phyloP scores from a whole-genome alignment of 2,113 vertebrate genomes.

The Eleginops maclovinus region DNA sequence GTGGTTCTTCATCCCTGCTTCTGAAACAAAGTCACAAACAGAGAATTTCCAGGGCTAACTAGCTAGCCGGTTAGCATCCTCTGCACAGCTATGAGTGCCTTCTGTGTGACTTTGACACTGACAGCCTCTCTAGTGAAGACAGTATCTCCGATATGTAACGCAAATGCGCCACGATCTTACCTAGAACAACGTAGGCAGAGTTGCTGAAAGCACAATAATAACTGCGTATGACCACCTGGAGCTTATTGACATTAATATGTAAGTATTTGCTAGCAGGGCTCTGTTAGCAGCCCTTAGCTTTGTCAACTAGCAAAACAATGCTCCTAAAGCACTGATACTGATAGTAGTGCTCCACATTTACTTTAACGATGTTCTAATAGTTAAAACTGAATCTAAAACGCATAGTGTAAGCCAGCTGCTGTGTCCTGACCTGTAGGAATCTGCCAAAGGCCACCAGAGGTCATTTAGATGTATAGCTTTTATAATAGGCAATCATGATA shows the following conservation, averaged over 20 bases:
- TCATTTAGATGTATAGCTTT: not conserved
- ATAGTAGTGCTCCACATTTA: not conserved
- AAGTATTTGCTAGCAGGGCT: not conserved
- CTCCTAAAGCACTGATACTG: not conserved
- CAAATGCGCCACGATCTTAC: not conserved
- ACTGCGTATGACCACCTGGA: not conserved
- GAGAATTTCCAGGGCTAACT: not conserved
- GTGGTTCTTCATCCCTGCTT: rapidly evolving
- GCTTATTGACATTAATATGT: not conserved
- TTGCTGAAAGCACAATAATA: not conserved
- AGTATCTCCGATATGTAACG: rapidly evolving
- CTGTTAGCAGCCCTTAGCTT: not conserved
- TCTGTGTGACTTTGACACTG: slow-evolving; percentile 74
- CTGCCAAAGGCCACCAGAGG: not conserved
- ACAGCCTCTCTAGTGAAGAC: not conserved
- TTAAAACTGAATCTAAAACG: not conserved
- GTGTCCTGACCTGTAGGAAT: not conserved
- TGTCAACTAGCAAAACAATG: not conserved
- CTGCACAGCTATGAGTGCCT: slow-evolving; percentile 28
- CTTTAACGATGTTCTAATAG: not conserved
- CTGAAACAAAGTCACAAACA: not conserved
- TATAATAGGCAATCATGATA: not conserved
- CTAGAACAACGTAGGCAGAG: rapidly evolving
- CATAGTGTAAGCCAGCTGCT: not conserved
- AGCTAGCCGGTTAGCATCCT: slow-evolving; percentile 50